Evolutionary conservation across 2,888 invertebrate genomes (phyloP).

Genomic region (Hyalella azteca): DNA sequence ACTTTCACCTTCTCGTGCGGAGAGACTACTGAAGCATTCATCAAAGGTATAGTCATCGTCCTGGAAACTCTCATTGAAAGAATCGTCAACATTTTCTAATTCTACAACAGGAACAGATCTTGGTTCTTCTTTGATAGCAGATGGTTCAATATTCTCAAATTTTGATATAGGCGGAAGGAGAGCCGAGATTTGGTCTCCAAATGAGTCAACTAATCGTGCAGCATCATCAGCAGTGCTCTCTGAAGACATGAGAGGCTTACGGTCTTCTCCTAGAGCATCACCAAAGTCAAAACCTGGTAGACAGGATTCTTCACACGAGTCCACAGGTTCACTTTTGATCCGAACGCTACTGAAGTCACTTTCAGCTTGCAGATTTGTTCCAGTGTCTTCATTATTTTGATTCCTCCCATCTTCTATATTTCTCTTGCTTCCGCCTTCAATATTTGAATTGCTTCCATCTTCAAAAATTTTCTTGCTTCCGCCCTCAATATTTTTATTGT

Average conservation of each 20-base stretch:
- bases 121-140: neutral
- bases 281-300: conserved; percentile 18
- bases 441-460: neutral
- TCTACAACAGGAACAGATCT: neutral
- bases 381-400: no score
- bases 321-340: neutral
- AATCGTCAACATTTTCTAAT: neutral
- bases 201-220: neutral
- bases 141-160: neutral
- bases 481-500: neutral
- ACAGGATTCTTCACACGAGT: conserved; percentile 17
- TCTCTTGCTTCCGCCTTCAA: no score
- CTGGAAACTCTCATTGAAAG: neutral
- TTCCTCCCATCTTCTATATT: no score
- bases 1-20: no score
- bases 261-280: neutral
- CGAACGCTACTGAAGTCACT: neutral
- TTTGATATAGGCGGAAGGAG: neutral
- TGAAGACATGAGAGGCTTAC: neutral
- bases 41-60: neutral
- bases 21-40: neutral
- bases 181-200: neutral
- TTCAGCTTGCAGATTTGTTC: no score
- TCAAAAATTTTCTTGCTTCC: neutral
- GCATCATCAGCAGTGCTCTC: conserved; percentile 5